phyloP scores from a whole-genome alignment of 2,113 vertebrate genomes.

The Corythaixoides concolor region DNA sequence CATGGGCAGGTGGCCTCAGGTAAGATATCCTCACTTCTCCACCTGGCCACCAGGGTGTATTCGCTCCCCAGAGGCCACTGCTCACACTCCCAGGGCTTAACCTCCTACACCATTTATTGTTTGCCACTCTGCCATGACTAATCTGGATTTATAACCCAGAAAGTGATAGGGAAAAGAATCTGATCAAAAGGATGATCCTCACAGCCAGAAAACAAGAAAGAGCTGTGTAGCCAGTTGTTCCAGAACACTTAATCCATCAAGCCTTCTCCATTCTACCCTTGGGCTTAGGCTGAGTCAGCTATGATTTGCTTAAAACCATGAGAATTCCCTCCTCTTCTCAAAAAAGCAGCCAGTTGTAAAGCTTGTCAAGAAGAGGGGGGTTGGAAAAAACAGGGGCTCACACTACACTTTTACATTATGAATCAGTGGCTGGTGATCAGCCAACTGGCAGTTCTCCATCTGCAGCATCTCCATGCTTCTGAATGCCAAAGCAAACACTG shows the following conservation, averaged over 20 bases:
- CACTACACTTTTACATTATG: neutral
- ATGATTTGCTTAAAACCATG: slow-evolving; percentile 64
- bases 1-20: neutral
- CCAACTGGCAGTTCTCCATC: neutral
- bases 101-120: neutral
- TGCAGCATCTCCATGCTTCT: neutral
- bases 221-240: slow-evolving; percentile 54
- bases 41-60: neutral
- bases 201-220: slow-evolving; percentile 44
- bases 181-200: slow-evolving; percentile 50
- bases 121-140: slow-evolving; percentile 43
- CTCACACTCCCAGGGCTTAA: neutral
- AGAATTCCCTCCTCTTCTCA: slow-evolving; percentile 57
- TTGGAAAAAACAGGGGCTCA: neutral
- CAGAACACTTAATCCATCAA: slow-evolving; percentile 59
- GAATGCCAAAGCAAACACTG: slow-evolving; percentile 11
- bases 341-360: neutral
- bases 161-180: neutral
- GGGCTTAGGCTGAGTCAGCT: slow-evolving; percentile 52
- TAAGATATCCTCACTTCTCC: neutral
- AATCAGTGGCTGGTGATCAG: neutral
- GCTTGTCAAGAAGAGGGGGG: neutral
- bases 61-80: neutral
- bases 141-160: slow-evolving; percentile 37
- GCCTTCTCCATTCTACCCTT: slow-evolving; percentile 24